Evolutionary conservation across 2,797 vertebrate genomes (phyloP), one percentile per base, ranked within the genome.

Genomic region (Morus bassanus): DNA sequence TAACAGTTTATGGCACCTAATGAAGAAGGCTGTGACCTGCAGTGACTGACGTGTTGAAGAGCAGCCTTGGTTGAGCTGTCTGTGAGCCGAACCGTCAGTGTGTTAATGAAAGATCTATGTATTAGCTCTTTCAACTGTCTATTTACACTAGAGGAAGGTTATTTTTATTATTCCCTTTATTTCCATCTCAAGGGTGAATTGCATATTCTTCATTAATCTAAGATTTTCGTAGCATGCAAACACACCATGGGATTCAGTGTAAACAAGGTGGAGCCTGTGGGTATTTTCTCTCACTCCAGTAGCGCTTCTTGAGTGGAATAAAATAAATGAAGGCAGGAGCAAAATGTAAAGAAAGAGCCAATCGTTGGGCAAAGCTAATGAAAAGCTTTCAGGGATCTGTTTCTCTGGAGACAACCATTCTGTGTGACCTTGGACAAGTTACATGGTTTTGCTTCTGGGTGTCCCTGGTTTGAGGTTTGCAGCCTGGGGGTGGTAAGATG

Each of bases 61-160:
- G 27, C 16, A 51, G 39, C 45, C n/a, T 31, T 5, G 13, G n/a
- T 25, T 4, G 12, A 45, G 24, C 53, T n/a, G 18, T 25, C 54
- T 6, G 1, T 31, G 65, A 31, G 65, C n/a, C 65, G 80, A 65
- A 31, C 65, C 7, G 3, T 8, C 63, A 24, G 19, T 41, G 5
- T 11, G 8, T 53, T 33, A 18, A 60, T 31, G 72, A 9, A 50
- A 72, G 50, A 11, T 2, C 51, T 4, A 2, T 0, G 0, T n/a
- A 17, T 61, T 25, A 27, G 18, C 31, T 33, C 21, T 60, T 45
- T 37, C 22, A 56, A 2, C 64, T 23, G 31, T 22, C 41, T 41
- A 0, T 50, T 54, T 50, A 41, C 21, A 7, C 57, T 70, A 30
- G 37, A 41, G n/a, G 18, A 53, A 33, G 28, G 13, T 53, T 57